Evolutionary conservation across 2,888 invertebrate genomes (phyloP).

Genomic region (Acrobasis consociella): DNA sequence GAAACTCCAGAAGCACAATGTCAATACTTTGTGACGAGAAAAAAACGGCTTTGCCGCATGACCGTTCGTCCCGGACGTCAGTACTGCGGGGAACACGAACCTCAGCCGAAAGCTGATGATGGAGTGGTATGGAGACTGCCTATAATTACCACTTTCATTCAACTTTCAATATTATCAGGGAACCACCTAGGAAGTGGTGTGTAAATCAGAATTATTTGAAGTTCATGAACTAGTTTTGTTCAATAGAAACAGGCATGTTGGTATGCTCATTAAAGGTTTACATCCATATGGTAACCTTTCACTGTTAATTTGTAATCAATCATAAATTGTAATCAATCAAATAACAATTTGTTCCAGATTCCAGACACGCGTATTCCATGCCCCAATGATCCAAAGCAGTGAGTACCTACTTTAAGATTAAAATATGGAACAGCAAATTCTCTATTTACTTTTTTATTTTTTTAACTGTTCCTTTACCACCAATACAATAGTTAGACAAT

Average conservation of each 20-base stretch:
- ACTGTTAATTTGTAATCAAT: not conserved
- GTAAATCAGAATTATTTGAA: no score
- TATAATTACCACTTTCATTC: not conserved
- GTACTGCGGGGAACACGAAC: slow-evolving; percentile 89
- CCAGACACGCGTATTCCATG: slow-evolving; percentile 84
- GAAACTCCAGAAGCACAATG: slow-evolving; percentile 67
- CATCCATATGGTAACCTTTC: not conserved
- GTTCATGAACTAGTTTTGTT: no score
- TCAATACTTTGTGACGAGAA: slow-evolving; percentile 85
- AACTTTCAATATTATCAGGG: not conserved
- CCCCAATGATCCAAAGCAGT: slow-evolving; percentile 89
- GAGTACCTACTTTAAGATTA: slow-evolving; percentile 51
- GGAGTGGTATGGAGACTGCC: slow-evolving; percentile 46
- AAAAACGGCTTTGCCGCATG: slow-evolving; percentile 90
- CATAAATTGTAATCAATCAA: not conserved
- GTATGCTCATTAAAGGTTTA: not conserved
- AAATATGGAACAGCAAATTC: no score
- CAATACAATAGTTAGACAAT: no score
- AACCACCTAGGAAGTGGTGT: not conserved
- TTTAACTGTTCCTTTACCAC: no score
- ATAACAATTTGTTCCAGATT: slow-evolving; percentile 51
- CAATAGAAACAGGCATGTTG: no score
- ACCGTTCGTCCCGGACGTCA: slow-evolving; percentile 85
- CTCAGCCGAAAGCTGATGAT: slow-evolving; percentile 49
- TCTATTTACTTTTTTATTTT: no score